Evolutionary conservation across 2,113 vertebrate species (phyloP).

Genomic region (Pachypanchax playfairii): DNA sequence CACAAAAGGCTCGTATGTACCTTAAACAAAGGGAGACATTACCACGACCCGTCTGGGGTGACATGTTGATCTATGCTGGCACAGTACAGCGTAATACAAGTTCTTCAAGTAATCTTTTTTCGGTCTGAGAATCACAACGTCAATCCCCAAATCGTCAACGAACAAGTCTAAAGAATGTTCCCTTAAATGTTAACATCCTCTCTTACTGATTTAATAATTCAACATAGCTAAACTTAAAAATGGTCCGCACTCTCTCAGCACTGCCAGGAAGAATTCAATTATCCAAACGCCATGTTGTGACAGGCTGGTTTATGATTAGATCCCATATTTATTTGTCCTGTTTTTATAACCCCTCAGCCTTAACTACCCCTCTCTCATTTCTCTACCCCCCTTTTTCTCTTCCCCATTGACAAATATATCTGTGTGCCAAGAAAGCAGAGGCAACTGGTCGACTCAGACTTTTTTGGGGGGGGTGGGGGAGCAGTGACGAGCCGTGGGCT

Average conservation of each 20-base stretch:
- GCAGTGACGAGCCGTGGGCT: conserved; percentile 39
- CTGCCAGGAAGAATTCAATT: conserved; percentile 66
- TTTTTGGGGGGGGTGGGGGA: no score
- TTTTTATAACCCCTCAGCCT: conserved; percentile 35
- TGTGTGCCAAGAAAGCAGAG: conserved; percentile 39
- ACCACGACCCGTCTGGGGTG: conserved; percentile 26
- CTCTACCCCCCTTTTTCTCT: conserved; percentile 34
- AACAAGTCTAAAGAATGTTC: conserved; percentile 41
- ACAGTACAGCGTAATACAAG: conserved; percentile 35
- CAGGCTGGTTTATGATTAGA: conserved; percentile 56
- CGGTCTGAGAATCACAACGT: conserved; percentile 19
- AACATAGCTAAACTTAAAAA: conserved; percentile 63
- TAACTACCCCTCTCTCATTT: conserved; percentile 15
- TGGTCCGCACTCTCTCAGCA: conserved; percentile 44
- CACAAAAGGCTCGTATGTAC: conserved; percentile 51
- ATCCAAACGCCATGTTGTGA: conserved; percentile 42
- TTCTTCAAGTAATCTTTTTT: conserved; percentile 17
- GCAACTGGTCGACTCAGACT: conserved; percentile 60
- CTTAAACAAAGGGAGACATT: conserved; percentile 52
- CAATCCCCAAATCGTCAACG: not conserved
- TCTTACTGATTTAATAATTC: conserved; percentile 66
- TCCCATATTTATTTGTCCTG: conserved; percentile 39
- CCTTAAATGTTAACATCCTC: conserved; percentile 56
- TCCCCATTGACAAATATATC: conserved; percentile 38
- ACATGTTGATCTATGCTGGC: conserved; percentile 17